A percentile compares a stretch with the other conserved stretches of the same genome.
Evolutionary conservation across 1,140 invertebrate genomes (phyloP).

Genomic region (Aphis gossypii): DNA sequence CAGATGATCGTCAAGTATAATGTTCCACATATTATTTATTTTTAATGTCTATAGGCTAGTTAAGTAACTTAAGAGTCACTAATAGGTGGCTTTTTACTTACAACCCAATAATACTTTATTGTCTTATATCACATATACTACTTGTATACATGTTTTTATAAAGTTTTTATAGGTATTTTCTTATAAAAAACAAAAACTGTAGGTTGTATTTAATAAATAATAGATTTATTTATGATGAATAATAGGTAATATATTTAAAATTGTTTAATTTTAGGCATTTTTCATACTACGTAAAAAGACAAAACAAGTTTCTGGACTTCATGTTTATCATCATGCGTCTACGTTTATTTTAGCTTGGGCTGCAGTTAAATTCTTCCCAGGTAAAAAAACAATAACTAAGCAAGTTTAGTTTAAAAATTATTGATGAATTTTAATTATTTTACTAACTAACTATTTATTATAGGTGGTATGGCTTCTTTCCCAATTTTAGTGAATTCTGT

Average conservation of each 20-base stretch:
- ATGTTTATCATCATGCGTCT: conserved; percentile 73
- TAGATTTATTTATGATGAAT: background rate
- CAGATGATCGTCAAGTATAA: background rate
- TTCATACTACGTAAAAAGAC: conserved; percentile 77
- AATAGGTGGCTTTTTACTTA: background rate
- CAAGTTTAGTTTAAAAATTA: background rate
- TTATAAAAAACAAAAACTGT: background rate
- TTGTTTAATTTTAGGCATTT: conserved; percentile 66
- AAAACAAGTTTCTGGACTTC: conserved; percentile 75
- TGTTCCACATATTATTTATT: background rate
- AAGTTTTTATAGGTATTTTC: background rate
- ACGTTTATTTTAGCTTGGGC: conserved; percentile 75
- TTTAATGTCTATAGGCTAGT: background rate
- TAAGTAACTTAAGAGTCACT: too few species aligned
- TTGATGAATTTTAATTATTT: background rate
- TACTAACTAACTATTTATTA: conserved; percentile 62
- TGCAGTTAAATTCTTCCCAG: conserved; percentile 72
- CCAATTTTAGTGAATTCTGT: conserved; percentile 74
- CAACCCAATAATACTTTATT: background rate
- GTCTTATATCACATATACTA: background rate
- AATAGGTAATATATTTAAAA: conserved; percentile 8
- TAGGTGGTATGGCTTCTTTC: conserved; percentile 72
- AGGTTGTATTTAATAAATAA: background rate
- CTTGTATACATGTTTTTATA: background rate
- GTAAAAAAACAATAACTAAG: conserved; percentile 63